Conservation (phyloP, 1,140 invertebrate genomes). For the Pseudomyrmex gracilis region DNA sequence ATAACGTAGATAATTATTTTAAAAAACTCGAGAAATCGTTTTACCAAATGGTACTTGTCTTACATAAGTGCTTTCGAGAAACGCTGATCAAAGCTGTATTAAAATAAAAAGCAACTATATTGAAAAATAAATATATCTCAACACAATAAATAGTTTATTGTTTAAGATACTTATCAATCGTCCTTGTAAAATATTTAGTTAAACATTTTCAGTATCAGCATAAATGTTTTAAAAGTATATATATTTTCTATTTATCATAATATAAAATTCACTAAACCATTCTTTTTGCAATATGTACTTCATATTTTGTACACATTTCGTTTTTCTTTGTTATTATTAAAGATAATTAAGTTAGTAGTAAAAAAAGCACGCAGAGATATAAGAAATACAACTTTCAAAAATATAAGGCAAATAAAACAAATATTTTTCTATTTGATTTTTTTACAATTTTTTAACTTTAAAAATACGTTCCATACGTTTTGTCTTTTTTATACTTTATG, state of each 20-base stretch:
- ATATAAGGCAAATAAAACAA: conserved; percentile 7
- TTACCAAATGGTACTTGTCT: no score
- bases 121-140: no score
- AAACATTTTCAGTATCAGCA: conserved; percentile 83
- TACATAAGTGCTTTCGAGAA: no score
- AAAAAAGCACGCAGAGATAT: conserved; percentile 1
- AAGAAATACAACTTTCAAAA: conserved; percentile 3
- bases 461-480: conserved; percentile 29
- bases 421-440: neutral
- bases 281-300: conserved; percentile 8
- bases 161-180: no score
- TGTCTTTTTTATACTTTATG: neutral
- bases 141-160: no score
- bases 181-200: neutral
- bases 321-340: neutral
- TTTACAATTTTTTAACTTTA: neutral
- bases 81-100: no score
- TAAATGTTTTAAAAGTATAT: conserved; percentile 4
- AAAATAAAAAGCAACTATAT: no score
- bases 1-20: no score
- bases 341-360: neutral
- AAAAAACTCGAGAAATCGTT: no score
- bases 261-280: conserved; percentile 46
- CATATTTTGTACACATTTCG: conserved; percentile 5
- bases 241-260: conserved; percentile 20